Evolutionary conservation across 2,113 vertebrate species (phyloP), one percentile per base, ranked within the genome.

Genomic region (Amphiprion ocellaris): DNA sequence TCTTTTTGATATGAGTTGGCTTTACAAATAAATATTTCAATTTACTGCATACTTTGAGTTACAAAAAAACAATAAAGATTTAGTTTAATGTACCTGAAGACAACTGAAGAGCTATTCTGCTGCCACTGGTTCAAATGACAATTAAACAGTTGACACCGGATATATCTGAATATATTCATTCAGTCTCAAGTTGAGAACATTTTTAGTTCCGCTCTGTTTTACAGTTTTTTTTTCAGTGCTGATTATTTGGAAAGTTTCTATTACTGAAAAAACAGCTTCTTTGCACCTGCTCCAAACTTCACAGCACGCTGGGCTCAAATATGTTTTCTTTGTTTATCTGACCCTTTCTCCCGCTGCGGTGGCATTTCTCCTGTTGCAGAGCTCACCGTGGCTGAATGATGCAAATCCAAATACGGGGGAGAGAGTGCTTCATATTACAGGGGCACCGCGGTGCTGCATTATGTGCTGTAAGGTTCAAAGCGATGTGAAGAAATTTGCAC

Each of bases 381-480:
- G 24, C 67, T 62, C 15, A 10, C 53, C 10, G 46, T 55, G 33
- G 52, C 58, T 78, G 60, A 66, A 49, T 72, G 71, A 81, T 88
- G 70, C 14, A 80, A 82, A 84, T 78, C 23, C 62, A 73, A 53
- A 69, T 59, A 65, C 23, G 49, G 55, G 55, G 0, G 37, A 69
- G 10, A 53, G 39, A 47, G 47, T 66, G 70, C 78, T 80, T 81
- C 64, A 83, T 21, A 73, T 72, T 68, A 49, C 21, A 28, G n/a
- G 49, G 67, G 67, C 61, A 62, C 53, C 71, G 52, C 67, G 6
- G 39, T 10, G 63, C 59, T 26, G 46, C 37, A 60, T 89, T 80
- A 64, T 72, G 52, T 47, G 50, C 74, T 66, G 53, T 24, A 41
- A 23, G 59, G 72, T 76, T 87, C 68, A 74, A 79, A 86, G 72